A percentile compares a stretch with the other conserved stretches of the same genome.
These are phyloP conservation scores for Gallinago solitaria DNA, from an alignment of 2,797 vertebrate species.

Conservation along the genomic window DNA sequence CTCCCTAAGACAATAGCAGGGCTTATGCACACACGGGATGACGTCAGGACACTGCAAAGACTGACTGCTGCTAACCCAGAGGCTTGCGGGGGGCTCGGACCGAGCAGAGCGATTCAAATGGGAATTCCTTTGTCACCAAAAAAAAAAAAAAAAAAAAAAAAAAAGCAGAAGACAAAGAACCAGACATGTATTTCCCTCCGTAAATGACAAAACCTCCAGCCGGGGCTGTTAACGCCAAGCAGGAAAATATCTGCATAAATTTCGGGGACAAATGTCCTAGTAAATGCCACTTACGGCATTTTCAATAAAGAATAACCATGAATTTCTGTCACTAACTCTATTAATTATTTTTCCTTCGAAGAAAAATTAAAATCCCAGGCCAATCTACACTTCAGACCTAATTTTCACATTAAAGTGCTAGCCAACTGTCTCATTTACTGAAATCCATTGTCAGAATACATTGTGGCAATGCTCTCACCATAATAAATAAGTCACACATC, in stretches of 20 bases:
- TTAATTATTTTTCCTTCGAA: background rate
- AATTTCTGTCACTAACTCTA: background rate
- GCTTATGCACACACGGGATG: slow-evolving; percentile 86
- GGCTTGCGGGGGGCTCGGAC: slow-evolving; percentile 75
- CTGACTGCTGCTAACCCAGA: slow-evolving; percentile 79
- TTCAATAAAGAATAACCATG: background rate
- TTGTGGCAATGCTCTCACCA: background rate
- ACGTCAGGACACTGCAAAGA: slow-evolving; percentile 88
- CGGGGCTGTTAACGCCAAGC: background rate
- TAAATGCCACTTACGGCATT: background rate
- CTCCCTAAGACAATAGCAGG: slow-evolving; percentile 89
- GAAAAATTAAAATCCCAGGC: background rate
- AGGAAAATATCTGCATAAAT: slow-evolving; percentile 6
- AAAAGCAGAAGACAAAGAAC: slow-evolving; percentile 68
- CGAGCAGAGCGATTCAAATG: slow-evolving; percentile 72
- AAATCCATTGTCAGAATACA: background rate
- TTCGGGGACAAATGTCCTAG: background rate
- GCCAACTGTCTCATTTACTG: background rate
- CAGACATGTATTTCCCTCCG: slow-evolving; percentile 11
- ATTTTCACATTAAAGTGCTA: background rate
- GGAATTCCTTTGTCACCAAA: slow-evolving; percentile 80
- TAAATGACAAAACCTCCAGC: background rate
- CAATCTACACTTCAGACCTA: background rate
- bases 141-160: background rate
- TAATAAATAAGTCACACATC: background rate